These are phyloP conservation scores for Archocentrus centrarchus DNA, from an alignment of 2,113 vertebrate species.

Conservation along the genomic window DNA sequence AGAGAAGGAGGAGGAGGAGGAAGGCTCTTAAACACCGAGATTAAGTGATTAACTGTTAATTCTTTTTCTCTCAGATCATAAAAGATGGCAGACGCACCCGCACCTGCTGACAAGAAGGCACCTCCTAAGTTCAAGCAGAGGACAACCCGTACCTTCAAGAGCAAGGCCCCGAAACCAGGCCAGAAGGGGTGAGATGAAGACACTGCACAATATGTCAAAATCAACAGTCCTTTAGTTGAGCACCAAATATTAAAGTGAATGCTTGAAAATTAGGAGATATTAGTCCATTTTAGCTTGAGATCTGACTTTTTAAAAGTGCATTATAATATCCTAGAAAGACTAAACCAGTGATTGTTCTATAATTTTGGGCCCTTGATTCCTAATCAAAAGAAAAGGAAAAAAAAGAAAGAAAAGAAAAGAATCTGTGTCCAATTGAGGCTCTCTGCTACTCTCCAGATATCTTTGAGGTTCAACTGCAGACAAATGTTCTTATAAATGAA, in stretches of 20 bases:
- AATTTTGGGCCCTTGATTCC: too few relatives aligned
- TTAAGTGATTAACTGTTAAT: background rate
- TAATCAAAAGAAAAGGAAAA: too few relatives aligned
- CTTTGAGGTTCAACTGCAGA: too few relatives aligned
- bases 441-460: too few relatives aligned
- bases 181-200: conserved; percentile 85
- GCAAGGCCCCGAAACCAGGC: conserved; percentile 91
- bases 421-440: too few relatives aligned
- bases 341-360: background rate
- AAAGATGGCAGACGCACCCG: conserved; percentile 59
- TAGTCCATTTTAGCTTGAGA: background rate
- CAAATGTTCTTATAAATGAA: too few relatives aligned
- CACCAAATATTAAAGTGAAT: background rate
- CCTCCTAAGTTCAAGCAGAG: conserved; percentile 81
- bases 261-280: background rate
- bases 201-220: background rate
- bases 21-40: conserved; percentile 7
- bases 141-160: conserved; percentile 82
- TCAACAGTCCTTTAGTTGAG: too few relatives aligned
- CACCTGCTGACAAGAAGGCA: conserved; percentile 67
- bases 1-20: background rate
- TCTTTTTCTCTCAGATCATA: conserved; percentile 12
- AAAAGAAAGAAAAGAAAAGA: too few relatives aligned
- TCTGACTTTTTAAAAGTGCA: background rate
- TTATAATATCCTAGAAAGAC: background rate